Conservation (phyloP, 2,797 vertebrate species). For the Parambassis ranga region DNA sequence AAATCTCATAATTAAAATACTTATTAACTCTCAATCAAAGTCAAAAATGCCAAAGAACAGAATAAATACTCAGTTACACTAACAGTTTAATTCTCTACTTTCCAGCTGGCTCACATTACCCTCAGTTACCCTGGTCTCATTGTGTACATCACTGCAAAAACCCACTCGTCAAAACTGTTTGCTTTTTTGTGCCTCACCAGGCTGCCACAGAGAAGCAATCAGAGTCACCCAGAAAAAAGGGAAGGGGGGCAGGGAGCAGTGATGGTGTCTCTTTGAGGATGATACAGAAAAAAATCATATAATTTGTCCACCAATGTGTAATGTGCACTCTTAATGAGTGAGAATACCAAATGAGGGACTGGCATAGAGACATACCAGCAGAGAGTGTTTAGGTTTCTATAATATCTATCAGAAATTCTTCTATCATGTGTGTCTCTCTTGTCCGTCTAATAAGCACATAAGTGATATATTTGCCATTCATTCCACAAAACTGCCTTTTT, state of each 20-base stretch:
- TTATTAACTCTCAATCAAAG: too few species aligned
- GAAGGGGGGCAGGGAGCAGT: not conserved
- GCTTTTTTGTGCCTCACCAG: conserved; percentile 22
- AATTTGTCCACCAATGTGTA: conserved; percentile 57
- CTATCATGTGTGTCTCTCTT: conserved; percentile 50
- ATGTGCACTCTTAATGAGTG: conserved; percentile 62
- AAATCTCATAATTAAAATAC: too few species aligned
- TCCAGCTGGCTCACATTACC: conserved; percentile 35
- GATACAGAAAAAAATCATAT: conserved; percentile 39
- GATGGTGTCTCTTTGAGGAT: conserved; percentile 36
- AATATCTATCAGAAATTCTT: conserved; percentile 65
- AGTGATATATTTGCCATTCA: too few species aligned
- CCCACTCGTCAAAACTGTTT: conserved; percentile 29
- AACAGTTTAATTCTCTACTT: too few species aligned
- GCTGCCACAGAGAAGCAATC: conserved; percentile 30
- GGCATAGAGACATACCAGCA: conserved; percentile 58
- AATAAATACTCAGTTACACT: too few species aligned
- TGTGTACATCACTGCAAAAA: conserved; percentile 11
- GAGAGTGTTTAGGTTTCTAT: conserved; percentile 72
- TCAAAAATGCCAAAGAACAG: too few species aligned
- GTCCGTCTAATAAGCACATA: too few species aligned
- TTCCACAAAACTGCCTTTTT: not conserved
- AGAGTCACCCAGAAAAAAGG: conserved; percentile 21
- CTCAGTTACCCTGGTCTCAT: conserved; percentile 24
- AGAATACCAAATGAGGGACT: conserved; percentile 62